Evolutionary conservation across 2,113 vertebrate species (phyloP).

Genomic region (Origma solitaria): DNA sequence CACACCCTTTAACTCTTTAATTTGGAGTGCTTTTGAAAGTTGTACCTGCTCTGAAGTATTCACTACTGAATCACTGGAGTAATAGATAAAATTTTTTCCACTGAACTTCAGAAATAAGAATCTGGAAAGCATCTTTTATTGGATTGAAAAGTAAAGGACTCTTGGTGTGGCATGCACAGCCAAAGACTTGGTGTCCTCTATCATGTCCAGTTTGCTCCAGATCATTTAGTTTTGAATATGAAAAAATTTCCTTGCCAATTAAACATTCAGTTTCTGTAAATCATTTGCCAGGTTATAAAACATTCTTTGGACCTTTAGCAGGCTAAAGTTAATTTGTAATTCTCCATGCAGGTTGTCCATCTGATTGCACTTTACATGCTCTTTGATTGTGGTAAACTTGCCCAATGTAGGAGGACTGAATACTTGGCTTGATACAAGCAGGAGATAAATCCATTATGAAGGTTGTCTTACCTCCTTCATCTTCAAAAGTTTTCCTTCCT

Average conservation of each 20-base stretch:
- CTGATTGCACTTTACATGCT: not conserved
- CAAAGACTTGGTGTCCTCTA: not conserved
- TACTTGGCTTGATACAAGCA: not conserved
- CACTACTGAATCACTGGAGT: not conserved
- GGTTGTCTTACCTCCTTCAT: not conserved
- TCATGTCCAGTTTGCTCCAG: not conserved
- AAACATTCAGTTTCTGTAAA: not conserved
- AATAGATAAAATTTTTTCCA: not conserved
- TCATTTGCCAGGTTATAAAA: not conserved
- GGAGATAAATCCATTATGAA: not conserved
- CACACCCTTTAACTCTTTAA: not conserved
- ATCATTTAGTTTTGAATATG: not conserved
- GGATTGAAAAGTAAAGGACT: not conserved
- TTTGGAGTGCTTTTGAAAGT: not conserved
- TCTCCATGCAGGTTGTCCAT: not conserved
- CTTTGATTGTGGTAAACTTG: not conserved
- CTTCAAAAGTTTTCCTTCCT: not conserved
- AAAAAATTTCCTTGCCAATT: not conserved
- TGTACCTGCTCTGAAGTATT: not conserved
- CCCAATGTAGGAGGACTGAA: not conserved
- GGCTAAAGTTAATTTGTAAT: not conserved
- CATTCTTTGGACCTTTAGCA: not conserved
- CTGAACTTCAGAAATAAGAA: not conserved
- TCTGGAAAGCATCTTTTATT: not conserved
- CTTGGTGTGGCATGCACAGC: not conserved